Evolutionary conservation across 2,797 vertebrate species (phyloP).

Genomic region (Crocodylus rhombifer): DNA sequence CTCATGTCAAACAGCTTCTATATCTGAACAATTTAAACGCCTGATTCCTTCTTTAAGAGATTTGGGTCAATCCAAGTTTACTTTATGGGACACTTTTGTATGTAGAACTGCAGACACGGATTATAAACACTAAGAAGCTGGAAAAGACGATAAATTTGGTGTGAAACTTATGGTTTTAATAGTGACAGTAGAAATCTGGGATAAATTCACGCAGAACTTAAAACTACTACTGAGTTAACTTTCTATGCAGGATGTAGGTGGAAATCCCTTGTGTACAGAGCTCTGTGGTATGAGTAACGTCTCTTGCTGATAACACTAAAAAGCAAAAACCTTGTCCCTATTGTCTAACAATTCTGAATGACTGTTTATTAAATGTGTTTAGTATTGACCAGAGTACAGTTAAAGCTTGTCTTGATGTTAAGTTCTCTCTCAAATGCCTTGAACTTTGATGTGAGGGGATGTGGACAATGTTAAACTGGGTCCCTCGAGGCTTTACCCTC

Average conservation of each 20-base stretch:
- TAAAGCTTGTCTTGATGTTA: conserved; percentile 84
- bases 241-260: conserved; percentile 50
- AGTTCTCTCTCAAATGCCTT: conserved; percentile 75
- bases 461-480: conserved; percentile 39
- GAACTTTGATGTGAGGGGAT: conserved; percentile 61
- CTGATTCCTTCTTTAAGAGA: conserved; percentile 48
- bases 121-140: conserved; percentile 65
- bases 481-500: conserved; percentile 53
- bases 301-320: conserved; percentile 73
- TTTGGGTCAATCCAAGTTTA: conserved; percentile 29
- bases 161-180: conserved; percentile 44
- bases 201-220: conserved; percentile 6
- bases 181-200: conserved; percentile 21
- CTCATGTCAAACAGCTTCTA: conserved; percentile 46
- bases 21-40: conserved; percentile 48
- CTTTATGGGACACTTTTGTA: conserved; percentile 18
- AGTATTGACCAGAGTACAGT: conserved; percentile 76
- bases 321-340: conserved; percentile 65
- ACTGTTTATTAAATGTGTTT: conserved; percentile 67
- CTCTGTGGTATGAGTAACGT: conserved; percentile 67
- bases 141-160: conserved; percentile 23
- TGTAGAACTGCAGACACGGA: conserved; percentile 54
- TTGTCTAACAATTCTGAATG: conserved; percentile 66
- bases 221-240: conserved; percentile 38
- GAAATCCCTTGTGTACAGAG: conserved; percentile 66